A percentile compares a stretch with the other conserved stretches of the same genome.
phyloP scores from a whole-genome alignment of 1,140 invertebrate genomes.

The Pteromalus puparum region DNA sequence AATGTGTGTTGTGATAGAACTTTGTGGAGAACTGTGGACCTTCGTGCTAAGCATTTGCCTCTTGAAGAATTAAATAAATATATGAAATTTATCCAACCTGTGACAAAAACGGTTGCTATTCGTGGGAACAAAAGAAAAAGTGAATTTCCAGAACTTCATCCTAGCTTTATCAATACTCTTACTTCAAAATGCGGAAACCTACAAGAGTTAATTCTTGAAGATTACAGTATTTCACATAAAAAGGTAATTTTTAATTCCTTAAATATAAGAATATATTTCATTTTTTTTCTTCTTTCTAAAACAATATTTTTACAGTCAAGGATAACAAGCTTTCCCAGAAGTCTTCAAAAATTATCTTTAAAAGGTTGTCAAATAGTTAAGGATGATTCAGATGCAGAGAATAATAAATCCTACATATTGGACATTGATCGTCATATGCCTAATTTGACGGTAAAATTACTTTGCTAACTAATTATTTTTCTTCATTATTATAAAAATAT shows the following conservation, averaged over 20 bases:
- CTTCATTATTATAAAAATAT: slow-evolving; percentile 28
- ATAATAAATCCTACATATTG: slow-evolving; percentile 76
- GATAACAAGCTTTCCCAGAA: slow-evolving; percentile 77
- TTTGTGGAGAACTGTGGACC: slow-evolving; percentile 75
- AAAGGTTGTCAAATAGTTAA: slow-evolving; percentile 72
- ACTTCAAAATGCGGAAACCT: slow-evolving; percentile 65
- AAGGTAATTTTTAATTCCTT: slow-evolving; percentile 64
- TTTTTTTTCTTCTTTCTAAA: not conserved
- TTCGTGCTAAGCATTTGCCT: slow-evolving; percentile 67
- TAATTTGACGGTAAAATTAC: slow-evolving; percentile 75
- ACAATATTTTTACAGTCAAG: slow-evolving; percentile 66
- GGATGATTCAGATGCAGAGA: slow-evolving; percentile 66
- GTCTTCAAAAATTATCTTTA: slow-evolving; percentile 76
- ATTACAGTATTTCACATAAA: slow-evolving; percentile 73
- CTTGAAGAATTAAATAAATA: slow-evolving; percentile 71
- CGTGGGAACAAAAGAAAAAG: slow-evolving; percentile 60
- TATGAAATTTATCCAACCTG: slow-evolving; percentile 70
- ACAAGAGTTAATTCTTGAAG: slow-evolving; percentile 74
- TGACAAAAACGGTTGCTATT: slow-evolving; percentile 73
- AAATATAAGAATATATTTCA: not conserved
- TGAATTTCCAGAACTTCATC: slow-evolving; percentile 55
- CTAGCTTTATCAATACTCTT: slow-evolving; percentile 65
- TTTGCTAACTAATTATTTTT: slow-evolving; percentile 33
- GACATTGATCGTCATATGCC: slow-evolving; percentile 77
- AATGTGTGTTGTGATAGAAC: slow-evolving; percentile 74